Evolutionary conservation across 1,140 invertebrate genomes (phyloP).

Genomic region (Euschistus heros): DNA sequence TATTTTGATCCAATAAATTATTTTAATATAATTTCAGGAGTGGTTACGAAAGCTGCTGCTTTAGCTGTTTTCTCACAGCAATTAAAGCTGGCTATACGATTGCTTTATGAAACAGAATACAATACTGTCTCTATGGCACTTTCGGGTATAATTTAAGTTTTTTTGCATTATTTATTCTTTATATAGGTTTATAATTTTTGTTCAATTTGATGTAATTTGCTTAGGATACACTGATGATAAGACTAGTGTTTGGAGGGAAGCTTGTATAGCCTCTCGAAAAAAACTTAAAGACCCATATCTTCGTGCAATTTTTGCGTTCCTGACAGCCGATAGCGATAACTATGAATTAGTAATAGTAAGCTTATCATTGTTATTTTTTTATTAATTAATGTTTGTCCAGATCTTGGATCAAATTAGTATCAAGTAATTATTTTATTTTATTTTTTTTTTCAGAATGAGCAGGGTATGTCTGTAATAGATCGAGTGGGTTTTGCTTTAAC

Average conservation of each 20-base stretch:
- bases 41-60: conserved; percentile 73
- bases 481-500: conserved; percentile 87
- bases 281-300: conserved; percentile 80
- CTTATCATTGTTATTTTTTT: conserved; percentile 32
- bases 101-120: conserved; percentile 52
- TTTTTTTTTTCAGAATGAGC: conserved; percentile 54
- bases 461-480: conserved; percentile 72
- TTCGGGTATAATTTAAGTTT: conserved; percentile 38
- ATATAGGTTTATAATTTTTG: neutral
- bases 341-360: conserved; percentile 71
- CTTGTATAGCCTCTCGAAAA: conserved; percentile 54
- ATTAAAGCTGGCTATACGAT: conserved; percentile 70
- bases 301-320: conserved; percentile 81
- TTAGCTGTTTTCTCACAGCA: conserved; percentile 84
- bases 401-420: neutral
- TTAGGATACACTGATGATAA: conserved; percentile 70
- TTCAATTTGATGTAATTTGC: neutral
- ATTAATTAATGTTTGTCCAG: neutral
- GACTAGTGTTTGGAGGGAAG: conserved; percentile 70
- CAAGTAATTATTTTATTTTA: conserved; percentile 24
- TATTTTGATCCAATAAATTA: neutral
- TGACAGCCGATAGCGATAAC: conserved; percentile 67
- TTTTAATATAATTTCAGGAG: conserved; percentile 28
- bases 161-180: neutral
- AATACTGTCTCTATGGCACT: conserved; percentile 81